Conservation (phyloP, 2,888 invertebrate genomes). For the Mesoligia furuncula region DNA sequence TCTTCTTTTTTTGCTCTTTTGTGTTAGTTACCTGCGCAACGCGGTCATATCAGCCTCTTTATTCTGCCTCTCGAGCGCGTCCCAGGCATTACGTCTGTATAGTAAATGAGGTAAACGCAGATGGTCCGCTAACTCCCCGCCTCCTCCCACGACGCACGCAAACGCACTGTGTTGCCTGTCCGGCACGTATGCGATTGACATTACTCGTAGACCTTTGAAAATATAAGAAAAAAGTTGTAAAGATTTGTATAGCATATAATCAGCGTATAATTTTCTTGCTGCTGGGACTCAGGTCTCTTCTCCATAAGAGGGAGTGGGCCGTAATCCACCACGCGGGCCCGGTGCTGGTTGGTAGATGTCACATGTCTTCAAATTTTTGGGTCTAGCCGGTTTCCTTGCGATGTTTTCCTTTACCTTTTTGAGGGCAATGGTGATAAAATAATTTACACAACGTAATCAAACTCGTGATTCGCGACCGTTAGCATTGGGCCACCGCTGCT, state of each 20-base stretch:
- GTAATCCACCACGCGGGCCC: neutral
- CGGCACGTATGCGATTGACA: conserved; percentile 97
- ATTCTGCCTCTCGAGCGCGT: conserved; percentile 82
- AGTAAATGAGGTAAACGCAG: conserved; percentile 96
- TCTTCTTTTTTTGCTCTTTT: neutral
- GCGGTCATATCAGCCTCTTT: conserved; percentile 87
- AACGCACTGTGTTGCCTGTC: conserved; percentile 96
- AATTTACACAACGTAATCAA: neutral
- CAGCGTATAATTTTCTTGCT: neutral
- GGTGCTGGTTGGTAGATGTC: neutral
- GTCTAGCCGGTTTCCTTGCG: no score
- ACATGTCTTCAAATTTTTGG: neutral
- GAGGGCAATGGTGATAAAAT: neutral
- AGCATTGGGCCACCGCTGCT: neutral
- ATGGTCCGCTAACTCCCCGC: conserved; percentile 98
- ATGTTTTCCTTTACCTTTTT: no score
- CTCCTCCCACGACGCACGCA: conserved; percentile 95
- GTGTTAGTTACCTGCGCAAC: conserved; percentile 76
- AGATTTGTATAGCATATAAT: neutral
- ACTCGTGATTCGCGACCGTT: neutral
- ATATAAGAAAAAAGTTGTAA: neutral
- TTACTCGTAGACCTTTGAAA: conserved; percentile 92
- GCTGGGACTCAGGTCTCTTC: neutral
- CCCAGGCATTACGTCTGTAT: conserved; percentile 93
- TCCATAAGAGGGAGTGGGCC: neutral